Conservation (phyloP, 1,140 invertebrate species). For the Anagrus nilaparvatae region DNA sequence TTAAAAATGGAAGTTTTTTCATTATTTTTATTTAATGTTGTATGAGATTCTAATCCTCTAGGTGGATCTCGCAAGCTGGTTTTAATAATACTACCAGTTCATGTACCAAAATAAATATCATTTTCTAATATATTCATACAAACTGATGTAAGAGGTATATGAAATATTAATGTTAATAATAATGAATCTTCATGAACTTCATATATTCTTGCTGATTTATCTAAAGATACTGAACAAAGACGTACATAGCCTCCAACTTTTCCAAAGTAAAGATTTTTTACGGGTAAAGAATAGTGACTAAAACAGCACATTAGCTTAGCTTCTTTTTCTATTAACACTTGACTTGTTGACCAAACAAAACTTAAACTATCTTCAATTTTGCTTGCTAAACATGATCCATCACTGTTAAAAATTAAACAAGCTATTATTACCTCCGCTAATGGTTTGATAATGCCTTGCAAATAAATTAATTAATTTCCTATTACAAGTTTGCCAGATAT, state of each 20-base stretch:
- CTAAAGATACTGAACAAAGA: conserved; percentile 65
- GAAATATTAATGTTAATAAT: conserved; percentile 64
- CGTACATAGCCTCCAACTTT: conserved; percentile 48
- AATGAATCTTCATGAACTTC: conserved; percentile 55
- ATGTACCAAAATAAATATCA: conserved; percentile 61
- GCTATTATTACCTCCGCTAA: too few species aligned
- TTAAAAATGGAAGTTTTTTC: conserved; percentile 36
- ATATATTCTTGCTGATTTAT: conserved; percentile 75
- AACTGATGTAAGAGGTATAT: conserved; percentile 56
- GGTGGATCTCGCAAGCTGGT: conserved; percentile 56
- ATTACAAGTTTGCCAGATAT: conserved; percentile 71
- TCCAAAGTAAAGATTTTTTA: conserved; percentile 65
- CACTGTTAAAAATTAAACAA: conserved; percentile 60
- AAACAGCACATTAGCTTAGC: conserved; percentile 56
- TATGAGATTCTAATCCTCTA: conserved; percentile 53
- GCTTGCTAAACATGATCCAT: conserved; percentile 62
- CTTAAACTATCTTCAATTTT: conserved; percentile 79
- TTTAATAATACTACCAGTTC: conserved; percentile 57
- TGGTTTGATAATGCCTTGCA: conserved; percentile 66
- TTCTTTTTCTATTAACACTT: conserved; percentile 35
- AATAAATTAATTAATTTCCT: conserved; percentile 64
- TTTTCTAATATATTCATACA: conserved; percentile 60
- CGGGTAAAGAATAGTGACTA: conserved; percentile 62
- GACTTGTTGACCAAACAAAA: conserved; percentile 59
- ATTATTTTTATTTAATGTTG: conserved; percentile 38